phyloP scores from a whole-genome alignment of 2,888 invertebrate genomes.

The Taphrorychus bicolor region DNA sequence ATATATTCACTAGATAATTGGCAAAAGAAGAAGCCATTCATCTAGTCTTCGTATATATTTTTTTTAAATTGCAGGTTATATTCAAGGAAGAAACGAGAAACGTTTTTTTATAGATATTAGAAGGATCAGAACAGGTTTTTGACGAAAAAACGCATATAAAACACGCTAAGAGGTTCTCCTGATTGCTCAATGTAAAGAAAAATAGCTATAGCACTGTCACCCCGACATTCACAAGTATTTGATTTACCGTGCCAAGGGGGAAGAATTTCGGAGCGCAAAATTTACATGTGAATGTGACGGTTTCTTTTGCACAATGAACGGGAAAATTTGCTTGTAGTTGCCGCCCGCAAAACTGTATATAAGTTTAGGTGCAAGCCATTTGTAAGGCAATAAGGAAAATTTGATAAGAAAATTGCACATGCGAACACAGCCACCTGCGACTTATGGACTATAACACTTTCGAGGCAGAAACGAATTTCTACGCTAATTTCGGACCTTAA shows the following conservation, averaged over 20 bases:
- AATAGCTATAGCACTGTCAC: neutral
- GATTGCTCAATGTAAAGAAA: neutral
- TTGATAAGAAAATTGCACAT: constrained; percentile 36
- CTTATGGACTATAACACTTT: constrained; percentile 13
- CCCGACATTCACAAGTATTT: constrained; percentile 7
- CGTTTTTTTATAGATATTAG: no score
- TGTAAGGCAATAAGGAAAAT: constrained; percentile 38
- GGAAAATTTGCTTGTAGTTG: constrained; percentile 35
- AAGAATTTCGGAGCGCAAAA: constrained; percentile 26
- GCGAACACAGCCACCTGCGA: constrained; percentile 17
- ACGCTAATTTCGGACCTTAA: neutral
- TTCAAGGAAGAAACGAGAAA: no score
- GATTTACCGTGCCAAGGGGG: constrained; percentile 27
- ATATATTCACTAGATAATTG: no score
- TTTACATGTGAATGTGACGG: constrained; percentile 41
- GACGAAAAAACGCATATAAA: no score
- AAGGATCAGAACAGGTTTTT: no score
- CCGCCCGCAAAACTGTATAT: constrained; percentile 18
- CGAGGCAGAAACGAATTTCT: no score
- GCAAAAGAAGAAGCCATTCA: no score
- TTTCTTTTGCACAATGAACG: constrained; percentile 37
- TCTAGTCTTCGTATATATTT: no score
- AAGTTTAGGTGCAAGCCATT: constrained; percentile 36
- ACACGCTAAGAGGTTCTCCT: no score
- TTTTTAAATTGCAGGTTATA: no score